phyloP scores from a whole-genome alignment of 2,113 vertebrate species.

The Crotalus horridus region DNA sequence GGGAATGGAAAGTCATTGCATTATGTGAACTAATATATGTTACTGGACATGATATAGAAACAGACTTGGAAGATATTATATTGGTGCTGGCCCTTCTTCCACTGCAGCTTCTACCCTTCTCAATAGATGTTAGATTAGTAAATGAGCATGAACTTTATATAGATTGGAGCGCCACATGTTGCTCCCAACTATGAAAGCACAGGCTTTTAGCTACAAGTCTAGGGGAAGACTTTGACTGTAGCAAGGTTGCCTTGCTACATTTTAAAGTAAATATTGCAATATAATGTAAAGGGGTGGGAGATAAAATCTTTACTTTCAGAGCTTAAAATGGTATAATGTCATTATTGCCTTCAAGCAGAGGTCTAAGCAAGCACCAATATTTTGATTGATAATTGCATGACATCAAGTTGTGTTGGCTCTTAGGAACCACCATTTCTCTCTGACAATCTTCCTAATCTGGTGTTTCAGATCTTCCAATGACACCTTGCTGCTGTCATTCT shows the following conservation, averaged over 20 bases:
- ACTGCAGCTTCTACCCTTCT: neutral
- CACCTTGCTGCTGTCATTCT: neutral
- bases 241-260: neutral
- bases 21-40: neutral
- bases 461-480: neutral
- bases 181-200: neutral
- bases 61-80: neutral
- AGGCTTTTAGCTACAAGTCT: neutral
- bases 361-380: neutral
- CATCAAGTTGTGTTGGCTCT: neutral
- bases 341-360: neutral
- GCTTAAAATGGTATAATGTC: neutral
- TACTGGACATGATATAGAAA: neutral
- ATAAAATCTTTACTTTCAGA: neutral
- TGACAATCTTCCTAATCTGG: neutral
- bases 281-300: neutral
- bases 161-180: neutral
- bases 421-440: neutral
- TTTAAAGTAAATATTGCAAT: neutral
- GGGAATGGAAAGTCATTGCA: neutral
- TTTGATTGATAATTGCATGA: neutral
- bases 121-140: neutral
- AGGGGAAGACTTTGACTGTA: neutral
- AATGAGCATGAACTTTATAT: neutral
- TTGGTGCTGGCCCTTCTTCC: neutral